phyloP scores from a whole-genome alignment of 2,113 vertebrate genomes.

The Pseudopodoces humilis region DNA sequence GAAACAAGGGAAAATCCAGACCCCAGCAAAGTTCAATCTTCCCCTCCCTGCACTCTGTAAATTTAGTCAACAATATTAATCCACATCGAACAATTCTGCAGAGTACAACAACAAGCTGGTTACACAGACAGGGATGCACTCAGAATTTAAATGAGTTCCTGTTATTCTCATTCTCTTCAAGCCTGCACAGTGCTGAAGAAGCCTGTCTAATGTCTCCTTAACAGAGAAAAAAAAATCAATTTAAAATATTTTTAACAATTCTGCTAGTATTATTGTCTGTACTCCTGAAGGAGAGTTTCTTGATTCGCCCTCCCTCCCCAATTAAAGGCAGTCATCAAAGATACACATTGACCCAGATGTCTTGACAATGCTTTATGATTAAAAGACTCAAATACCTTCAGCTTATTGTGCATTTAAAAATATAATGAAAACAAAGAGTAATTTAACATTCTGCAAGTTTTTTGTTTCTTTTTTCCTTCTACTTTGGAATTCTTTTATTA shows the following conservation, averaged over 20 bases:
- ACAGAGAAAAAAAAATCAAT: conserved; percentile 14
- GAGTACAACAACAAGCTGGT: conserved; percentile 62
- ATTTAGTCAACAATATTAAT: conserved; percentile 67
- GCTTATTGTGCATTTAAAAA: background rate
- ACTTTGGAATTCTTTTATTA: conserved; percentile 8
- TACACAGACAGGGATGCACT: conserved; percentile 49
- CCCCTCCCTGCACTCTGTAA: background rate
- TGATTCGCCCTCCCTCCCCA: background rate
- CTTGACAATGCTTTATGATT: conserved; percentile 55
- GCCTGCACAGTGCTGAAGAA: conserved; percentile 24
- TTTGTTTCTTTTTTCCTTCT: background rate
- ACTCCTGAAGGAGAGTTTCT: background rate
- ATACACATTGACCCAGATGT: background rate
- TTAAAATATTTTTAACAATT: conserved; percentile 5
- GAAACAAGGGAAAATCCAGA: conserved; percentile 38
- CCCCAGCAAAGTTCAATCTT: conserved; percentile 46
- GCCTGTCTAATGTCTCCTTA: conserved; percentile 27
- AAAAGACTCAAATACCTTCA: conserved; percentile 36
- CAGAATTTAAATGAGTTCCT: conserved; percentile 59
- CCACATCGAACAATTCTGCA: conserved; percentile 59
- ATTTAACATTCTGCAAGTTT: background rate
- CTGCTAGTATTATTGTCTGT: background rate
- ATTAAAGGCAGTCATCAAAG: conserved; percentile 43
- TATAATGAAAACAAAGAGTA: conserved; percentile 29
- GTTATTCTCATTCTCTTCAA: conserved; percentile 53